Evolutionary conservation across 2,797 vertebrate genomes (phyloP).

Genomic region (Hippocampus kuda): DNA sequence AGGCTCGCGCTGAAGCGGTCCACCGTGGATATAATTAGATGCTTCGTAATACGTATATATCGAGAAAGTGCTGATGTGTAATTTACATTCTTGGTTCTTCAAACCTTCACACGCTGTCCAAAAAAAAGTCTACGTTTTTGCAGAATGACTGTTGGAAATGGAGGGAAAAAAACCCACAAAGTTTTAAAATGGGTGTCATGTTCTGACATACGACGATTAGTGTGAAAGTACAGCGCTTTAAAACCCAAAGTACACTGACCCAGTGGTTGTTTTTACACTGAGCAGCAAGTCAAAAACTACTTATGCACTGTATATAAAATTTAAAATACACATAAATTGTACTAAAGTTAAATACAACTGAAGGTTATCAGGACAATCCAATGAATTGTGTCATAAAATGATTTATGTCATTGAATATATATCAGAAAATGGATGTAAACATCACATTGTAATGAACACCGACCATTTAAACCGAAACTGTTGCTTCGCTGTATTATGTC

Average conservation of each 20-base stretch:
- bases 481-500: background rate
- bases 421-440: background rate
- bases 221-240: background rate
- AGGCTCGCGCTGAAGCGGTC: background rate
- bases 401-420: too few species aligned
- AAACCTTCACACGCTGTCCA: background rate
- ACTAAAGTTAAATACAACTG: too few species aligned
- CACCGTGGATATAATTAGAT: conserved; percentile 4
- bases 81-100: conserved; percentile 7
- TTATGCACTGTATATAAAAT: too few species aligned
- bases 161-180: too few species aligned
- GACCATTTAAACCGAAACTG: background rate
- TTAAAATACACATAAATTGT: too few species aligned
- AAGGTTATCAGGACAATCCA: too few species aligned
- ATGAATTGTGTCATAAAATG: too few species aligned
- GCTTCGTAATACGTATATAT: background rate
- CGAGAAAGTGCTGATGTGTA: conserved; percentile 2
- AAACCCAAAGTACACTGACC: background rate
- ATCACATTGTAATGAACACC: background rate
- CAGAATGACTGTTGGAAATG: background rate
- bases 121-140: background rate
- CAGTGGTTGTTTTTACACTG: background rate
- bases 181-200: background rate
- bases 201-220: background rate
- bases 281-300: too few species aligned